Conservation (phyloP, 1,140 invertebrate genomes). For the Acromyrmex heyeri region DNA sequence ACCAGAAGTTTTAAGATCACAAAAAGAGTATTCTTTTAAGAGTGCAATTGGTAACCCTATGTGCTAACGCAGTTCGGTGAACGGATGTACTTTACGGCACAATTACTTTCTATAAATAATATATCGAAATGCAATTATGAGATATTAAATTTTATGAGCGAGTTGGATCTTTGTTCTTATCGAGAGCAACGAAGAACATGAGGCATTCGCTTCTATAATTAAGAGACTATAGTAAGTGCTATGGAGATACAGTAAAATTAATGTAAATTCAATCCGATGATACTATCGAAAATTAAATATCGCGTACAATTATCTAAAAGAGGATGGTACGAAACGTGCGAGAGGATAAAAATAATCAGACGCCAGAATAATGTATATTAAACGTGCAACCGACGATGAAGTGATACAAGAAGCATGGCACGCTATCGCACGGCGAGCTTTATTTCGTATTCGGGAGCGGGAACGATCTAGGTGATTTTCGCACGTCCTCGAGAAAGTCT, state of each 20-base stretch:
- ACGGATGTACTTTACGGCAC: background rate
- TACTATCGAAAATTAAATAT: conserved; percentile 17
- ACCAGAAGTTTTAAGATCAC: too few species aligned
- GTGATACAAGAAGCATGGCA: conserved; percentile 28
- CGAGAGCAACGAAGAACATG: background rate
- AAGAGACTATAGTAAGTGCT: background rate
- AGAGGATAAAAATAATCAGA: background rate
- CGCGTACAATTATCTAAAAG: conserved; percentile 12
- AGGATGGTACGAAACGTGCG: background rate
- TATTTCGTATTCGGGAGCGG: conserved; percentile 44
- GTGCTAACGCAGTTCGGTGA: background rate
- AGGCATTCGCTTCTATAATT: background rate
- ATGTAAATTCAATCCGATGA: conserved; percentile 6
- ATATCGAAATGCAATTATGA: background rate
- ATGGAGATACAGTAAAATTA: conserved; percentile 2
- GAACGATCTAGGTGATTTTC: conserved; percentile 41
- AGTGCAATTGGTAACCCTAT: too few species aligned
- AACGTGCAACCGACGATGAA: conserved; percentile 45
- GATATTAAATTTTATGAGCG: background rate
- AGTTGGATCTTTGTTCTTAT: background rate
- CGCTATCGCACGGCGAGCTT: conserved; percentile 1
- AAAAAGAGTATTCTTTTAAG: too few species aligned
- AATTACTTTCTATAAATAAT: conserved; percentile 27
- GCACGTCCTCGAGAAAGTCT: conserved; percentile 60
- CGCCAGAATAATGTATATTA: conserved; percentile 45